Evolutionary conservation across 2,888 invertebrate species (phyloP).

Genomic region (Andrena bucephala): DNA sequence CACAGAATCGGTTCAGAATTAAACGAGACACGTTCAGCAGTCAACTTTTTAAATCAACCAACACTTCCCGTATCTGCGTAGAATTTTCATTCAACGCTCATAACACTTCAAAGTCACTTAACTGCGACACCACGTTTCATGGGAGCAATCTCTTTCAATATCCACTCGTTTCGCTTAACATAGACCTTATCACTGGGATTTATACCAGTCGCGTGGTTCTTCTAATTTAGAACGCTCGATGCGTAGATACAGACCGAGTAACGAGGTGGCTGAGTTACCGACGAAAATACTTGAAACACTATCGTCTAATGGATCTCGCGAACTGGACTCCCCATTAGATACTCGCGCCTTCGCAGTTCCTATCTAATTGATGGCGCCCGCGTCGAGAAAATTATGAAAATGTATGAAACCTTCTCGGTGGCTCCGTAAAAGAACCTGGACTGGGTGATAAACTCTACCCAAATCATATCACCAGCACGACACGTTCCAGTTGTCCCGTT

Average conservation of each 20-base stretch:
- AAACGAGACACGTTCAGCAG: conserved; percentile 14
- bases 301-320: conserved; percentile 59
- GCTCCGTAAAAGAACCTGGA: neutral
- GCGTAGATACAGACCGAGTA: conserved; percentile 35
- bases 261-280: conserved; percentile 57
- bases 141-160: neutral
- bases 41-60: neutral
- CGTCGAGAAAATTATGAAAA: conserved; percentile 39
- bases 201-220: conserved; percentile 33
- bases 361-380: conserved; percentile 39
- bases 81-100: conserved; percentile 18
- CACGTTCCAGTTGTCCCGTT: neutral
- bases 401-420: neutral
- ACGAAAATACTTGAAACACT: conserved; percentile 50
- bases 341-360: neutral
- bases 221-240: conserved; percentile 44
- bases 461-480: neutral
- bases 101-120: conserved; percentile 13
- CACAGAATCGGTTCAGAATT: neutral
- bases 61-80: conserved; percentile 7
- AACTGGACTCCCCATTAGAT: conserved; percentile 49
- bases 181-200: conserved; percentile 57
- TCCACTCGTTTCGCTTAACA: conserved; percentile 50
- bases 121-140: neutral
- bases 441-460: conserved; percentile 21